Conservation (phyloP, 2,888 invertebrate species). For the Lycaena phlaeas region DNA sequence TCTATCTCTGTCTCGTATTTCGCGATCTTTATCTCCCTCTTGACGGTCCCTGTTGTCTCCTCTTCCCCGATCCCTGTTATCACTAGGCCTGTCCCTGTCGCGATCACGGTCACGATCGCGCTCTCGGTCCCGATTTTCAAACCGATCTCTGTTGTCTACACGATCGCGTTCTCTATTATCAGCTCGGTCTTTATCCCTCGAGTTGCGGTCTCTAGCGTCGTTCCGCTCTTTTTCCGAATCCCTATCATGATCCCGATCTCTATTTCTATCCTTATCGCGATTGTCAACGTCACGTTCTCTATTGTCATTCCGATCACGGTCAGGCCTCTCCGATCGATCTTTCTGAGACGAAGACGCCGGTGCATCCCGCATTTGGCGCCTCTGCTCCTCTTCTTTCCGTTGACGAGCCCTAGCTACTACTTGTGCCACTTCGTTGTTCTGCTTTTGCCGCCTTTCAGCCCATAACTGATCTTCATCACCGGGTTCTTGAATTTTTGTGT, state of each 20-base stretch:
- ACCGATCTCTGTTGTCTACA: slow-evolving; percentile 22
- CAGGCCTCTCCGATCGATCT: slow-evolving; percentile 30
- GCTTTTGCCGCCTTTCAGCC: slow-evolving; percentile 79
- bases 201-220: slow-evolving; percentile 30
- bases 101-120: slow-evolving; percentile 24
- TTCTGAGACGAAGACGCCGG: slow-evolving; percentile 32
- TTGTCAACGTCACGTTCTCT: slow-evolving; percentile 38
- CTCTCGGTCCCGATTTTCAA: slow-evolving; percentile 30
- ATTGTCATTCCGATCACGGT: slow-evolving; percentile 28
- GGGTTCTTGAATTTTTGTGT: slow-evolving; percentile 46
- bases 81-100: slow-evolving; percentile 29
- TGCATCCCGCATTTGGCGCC: slow-evolving; percentile 69
- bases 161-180: slow-evolving; percentile 31
- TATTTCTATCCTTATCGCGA: slow-evolving; percentile 32
- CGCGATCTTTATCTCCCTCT: slow-evolving; percentile 34
- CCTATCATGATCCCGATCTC: slow-evolving; percentile 40
- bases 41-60: slow-evolving; percentile 29
- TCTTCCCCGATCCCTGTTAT: slow-evolving; percentile 29
- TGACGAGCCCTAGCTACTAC: slow-evolving; percentile 88
- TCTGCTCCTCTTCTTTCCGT: slow-evolving; percentile 91
- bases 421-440: slow-evolving; percentile 80
- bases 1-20: slow-evolving; percentile 42
- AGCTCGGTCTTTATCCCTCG: slow-evolving; percentile 37
- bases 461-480: slow-evolving; percentile 73
- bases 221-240: slow-evolving; percentile 29